Percentiles rank a stretch among this genome's conserved stretches.
Conservation (phyloP, 23 tunicate genomes). For the Ciona savignyi region DNA sequence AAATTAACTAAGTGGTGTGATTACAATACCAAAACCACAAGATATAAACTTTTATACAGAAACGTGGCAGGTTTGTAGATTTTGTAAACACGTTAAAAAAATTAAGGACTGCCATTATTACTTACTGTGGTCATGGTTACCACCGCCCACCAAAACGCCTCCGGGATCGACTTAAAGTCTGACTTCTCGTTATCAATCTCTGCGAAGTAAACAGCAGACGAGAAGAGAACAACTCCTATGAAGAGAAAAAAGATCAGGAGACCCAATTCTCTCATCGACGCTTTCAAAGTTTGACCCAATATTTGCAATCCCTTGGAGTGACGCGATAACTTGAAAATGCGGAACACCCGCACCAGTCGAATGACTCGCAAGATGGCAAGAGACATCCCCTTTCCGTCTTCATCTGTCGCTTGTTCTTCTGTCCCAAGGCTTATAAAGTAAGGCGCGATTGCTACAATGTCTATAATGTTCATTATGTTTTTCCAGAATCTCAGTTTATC, state of each 20-base stretch:
- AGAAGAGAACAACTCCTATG: conserved; percentile 94
- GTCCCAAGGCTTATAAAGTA: conserved; percentile 95
- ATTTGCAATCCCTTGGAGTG: conserved; percentile 99
- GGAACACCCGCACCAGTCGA: conserved; percentile 94
- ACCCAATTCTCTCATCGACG: conserved; percentile 98
- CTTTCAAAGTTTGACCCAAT: conserved; percentile 95
- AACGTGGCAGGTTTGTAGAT: no score
- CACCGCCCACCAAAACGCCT: conserved; percentile 99
- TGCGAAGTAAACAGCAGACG: conserved; percentile 99
- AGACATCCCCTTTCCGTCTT: conserved; percentile 85
- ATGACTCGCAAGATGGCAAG: conserved; percentile 98
- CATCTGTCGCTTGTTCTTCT: conserved; percentile 20
- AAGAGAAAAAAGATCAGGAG: conserved; percentile 93
- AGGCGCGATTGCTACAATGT: conserved; percentile 94
- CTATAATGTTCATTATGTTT: conserved; percentile 97
- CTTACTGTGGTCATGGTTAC: conserved; percentile 99
- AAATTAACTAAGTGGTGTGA: no score
- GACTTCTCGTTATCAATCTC: conserved; percentile 39
- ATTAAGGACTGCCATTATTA: neutral
- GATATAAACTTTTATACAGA: no score
- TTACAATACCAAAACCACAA: no score
- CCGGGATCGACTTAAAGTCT: conserved; percentile 83
- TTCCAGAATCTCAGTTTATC: conserved; percentile 88
- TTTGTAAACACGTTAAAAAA: no score
- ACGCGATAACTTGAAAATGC: conserved; percentile 88